phyloP scores from a whole-genome alignment of 2,797 vertebrate species.

The Carcharodon carcharias region DNA sequence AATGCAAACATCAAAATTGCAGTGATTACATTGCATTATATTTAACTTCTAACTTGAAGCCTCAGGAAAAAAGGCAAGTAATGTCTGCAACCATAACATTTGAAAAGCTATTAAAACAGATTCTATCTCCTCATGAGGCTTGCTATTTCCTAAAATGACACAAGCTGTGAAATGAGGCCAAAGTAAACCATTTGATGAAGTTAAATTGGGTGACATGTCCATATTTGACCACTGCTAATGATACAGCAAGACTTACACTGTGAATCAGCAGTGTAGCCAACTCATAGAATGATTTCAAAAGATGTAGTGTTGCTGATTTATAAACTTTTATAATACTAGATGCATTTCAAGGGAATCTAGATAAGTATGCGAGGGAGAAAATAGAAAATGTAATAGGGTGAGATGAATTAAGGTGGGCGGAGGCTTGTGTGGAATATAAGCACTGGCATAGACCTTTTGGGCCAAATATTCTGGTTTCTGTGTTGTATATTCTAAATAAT shows the following conservation, averaged over 20 bases:
- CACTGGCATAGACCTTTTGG: not conserved
- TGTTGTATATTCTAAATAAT: not conserved
- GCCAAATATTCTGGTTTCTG: not conserved
- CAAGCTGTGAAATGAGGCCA: not conserved
- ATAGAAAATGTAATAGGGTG: too few relatives aligned
- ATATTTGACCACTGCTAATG: not conserved
- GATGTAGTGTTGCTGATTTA: not conserved
- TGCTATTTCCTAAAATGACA: constrained; percentile 7
- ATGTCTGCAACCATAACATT: not conserved
- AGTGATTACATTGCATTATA: not conserved
- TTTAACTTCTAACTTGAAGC: not conserved
- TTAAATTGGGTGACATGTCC: not conserved
- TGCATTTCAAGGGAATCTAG: too few relatives aligned
- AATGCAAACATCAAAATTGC: not conserved
- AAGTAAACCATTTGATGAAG: not conserved
- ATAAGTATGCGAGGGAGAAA: too few relatives aligned
- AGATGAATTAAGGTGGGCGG: too few relatives aligned
- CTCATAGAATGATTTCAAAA: not conserved
- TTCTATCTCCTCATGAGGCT: not conserved
- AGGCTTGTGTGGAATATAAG: too few relatives aligned
- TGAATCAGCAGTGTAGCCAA: not conserved
- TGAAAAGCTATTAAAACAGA: constrained; percentile 17
- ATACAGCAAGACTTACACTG: not conserved
- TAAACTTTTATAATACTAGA: too few relatives aligned
- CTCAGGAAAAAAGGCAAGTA: constrained; percentile 7